Conservation (phyloP, 2,797 vertebrate genomes). For the Aulostomus chinensis region DNA sequence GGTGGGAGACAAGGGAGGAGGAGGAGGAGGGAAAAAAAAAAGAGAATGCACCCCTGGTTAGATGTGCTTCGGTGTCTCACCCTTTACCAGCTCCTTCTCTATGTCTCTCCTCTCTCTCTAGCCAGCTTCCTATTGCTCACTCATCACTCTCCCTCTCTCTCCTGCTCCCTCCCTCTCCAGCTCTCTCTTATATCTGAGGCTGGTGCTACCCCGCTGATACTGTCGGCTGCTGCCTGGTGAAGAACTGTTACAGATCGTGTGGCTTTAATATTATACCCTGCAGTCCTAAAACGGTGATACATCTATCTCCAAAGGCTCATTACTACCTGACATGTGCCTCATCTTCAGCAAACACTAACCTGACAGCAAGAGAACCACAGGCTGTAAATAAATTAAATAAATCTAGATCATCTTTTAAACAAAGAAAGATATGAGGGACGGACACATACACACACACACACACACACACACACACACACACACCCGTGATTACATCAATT, state of each 20-base stretch:
- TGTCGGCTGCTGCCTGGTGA: constrained; percentile 96
- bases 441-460: too few relatives aligned
- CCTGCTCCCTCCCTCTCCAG: constrained; percentile 77
- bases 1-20: constrained; percentile 58
- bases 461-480: too few relatives aligned
- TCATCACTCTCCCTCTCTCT: constrained; percentile 79
- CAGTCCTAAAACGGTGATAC: constrained; percentile 88
- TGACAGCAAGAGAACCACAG: constrained; percentile 49
- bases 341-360: constrained; percentile 63
- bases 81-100: constrained; percentile 74
- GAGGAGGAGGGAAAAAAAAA: constrained; percentile 36
- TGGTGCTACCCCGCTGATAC: constrained; percentile 90
- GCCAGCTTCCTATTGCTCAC: constrained; percentile 79
- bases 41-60: constrained; percentile 74
- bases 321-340: constrained; percentile 68
- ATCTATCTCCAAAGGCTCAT: constrained; percentile 80
- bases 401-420: constrained; percentile 44
- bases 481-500: constrained; percentile 53
- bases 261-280: constrained; percentile 94
- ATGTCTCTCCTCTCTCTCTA: constrained; percentile 71
- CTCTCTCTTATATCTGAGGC: constrained; percentile 85
- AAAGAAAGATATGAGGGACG: constrained; percentile 17
- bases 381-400: constrained; percentile 44
- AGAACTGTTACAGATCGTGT: constrained; percentile 95
- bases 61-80: constrained; percentile 76